Evolutionary conservation across 1,140 invertebrate genomes (phyloP).

Genomic region (Sipha flava): DNA sequence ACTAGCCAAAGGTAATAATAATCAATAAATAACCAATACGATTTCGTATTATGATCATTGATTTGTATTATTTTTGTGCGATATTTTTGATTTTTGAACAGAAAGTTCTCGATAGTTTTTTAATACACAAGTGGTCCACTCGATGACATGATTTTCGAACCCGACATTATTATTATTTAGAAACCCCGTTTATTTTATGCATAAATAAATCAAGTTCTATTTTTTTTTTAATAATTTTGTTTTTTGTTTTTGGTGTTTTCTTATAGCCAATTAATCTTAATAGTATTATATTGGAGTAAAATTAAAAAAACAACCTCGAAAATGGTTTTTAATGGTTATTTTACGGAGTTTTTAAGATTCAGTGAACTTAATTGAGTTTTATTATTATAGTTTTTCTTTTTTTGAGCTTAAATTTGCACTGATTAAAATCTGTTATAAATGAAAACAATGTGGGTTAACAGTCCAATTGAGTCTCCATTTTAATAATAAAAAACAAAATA

Average conservation of each 20-base stretch:
- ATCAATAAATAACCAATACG: neutral
- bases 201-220: neutral
- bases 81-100: neutral
- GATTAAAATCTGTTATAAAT: neutral
- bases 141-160: neutral
- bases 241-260: neutral
- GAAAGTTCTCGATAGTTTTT: neutral
- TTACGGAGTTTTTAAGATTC: neutral
- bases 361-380: neutral
- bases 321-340: neutral
- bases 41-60: neutral
- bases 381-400: neutral
- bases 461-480: neutral
- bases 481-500: neutral
- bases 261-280: neutral
- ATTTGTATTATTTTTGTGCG: neutral
- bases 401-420: slow-evolving; percentile 1
- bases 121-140: neutral
- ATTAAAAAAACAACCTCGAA: neutral
- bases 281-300: neutral
- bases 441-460: neutral
- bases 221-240: neutral
- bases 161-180: neutral
- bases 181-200: neutral
- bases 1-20: slow-evolving; percentile 12